Percentiles rank a stretch among this genome's conserved stretches.
Conservation (phyloP, 2,888 invertebrate genomes). For the Acrobasis consociella region DNA sequence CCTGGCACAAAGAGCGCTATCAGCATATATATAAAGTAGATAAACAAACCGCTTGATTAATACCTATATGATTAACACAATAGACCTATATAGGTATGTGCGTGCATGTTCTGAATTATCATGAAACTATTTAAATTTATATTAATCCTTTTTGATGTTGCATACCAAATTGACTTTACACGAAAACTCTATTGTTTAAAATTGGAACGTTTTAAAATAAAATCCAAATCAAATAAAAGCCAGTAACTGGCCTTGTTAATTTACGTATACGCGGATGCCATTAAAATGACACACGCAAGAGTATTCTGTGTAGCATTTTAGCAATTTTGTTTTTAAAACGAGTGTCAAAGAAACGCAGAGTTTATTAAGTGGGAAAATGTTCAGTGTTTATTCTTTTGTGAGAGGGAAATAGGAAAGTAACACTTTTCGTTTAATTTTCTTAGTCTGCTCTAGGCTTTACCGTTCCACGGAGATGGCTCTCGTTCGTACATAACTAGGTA, state of each 20-base stretch:
- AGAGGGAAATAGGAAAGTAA: not conserved
- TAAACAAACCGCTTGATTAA: no score
- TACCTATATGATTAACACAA: no score
- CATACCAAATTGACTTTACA: not conserved
- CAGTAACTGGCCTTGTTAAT: conserved; percentile 11
- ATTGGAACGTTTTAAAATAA: conserved; percentile 1
- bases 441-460: no score
- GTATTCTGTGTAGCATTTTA: conserved; percentile 33
- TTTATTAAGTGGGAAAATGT: not conserved
- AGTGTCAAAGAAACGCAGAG: not conserved
- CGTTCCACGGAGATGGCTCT: no score
- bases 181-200: not conserved
- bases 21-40: no score
- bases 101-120: no score
- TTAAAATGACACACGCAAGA: conserved; percentile 38
- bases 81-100: no score
- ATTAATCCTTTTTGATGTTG: not conserved
- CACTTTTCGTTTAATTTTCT: no score
- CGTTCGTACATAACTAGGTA: no score
- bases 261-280: conserved; percentile 30
- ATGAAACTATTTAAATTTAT: no score
- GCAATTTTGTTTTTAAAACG: not conserved
- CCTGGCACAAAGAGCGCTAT: no score
- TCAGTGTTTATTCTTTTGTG: not conserved
- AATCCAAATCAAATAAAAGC: conserved; percentile 21